Evolutionary conservation across 1,140 invertebrate species (phyloP).

Genomic region (Ruditapes philippinarum): DNA sequence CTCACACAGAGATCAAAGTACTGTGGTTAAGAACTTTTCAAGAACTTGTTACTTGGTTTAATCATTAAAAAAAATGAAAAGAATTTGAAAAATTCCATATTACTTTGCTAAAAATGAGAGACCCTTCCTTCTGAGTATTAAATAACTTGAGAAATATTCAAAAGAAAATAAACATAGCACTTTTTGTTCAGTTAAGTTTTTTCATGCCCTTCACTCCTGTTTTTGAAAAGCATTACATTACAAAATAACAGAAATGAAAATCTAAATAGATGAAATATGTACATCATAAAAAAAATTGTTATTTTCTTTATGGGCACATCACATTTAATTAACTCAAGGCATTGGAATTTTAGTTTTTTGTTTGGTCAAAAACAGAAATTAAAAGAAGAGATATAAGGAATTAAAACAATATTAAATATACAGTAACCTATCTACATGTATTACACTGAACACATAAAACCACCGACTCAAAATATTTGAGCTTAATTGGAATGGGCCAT

Average conservation of each 20-base stretch:
- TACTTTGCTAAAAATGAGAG: too few species aligned
- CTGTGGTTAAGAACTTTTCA: too few species aligned
- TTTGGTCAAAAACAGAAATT: not conserved
- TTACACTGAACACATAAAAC: slow-evolving; percentile 4
- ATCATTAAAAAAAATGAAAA: too few species aligned
- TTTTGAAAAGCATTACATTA: too few species aligned
- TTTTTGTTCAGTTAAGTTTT: too few species aligned
- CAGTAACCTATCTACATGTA: not conserved
- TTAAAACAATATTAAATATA: slow-evolving; percentile 14
- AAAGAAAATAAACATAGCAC: too few species aligned
- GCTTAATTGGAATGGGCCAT: slow-evolving; percentile 17
- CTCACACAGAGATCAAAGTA: too few species aligned
- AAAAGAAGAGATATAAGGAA: not conserved
- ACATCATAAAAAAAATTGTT: not conserved
- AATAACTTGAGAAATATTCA: too few species aligned
- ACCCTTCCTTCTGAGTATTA: too few species aligned
- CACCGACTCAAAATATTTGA: not conserved
- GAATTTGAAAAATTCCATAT: too few species aligned
- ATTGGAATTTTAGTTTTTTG: not conserved
- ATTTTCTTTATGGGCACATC: not conserved
- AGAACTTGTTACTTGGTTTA: too few species aligned
- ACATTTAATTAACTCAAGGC: not conserved
- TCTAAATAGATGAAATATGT: not conserved
- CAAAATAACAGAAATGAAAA: not conserved
- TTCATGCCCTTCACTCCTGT: too few species aligned